phyloP scores from a whole-genome alignment of 2,888 invertebrate species.

The Apodemia zela region DNA sequence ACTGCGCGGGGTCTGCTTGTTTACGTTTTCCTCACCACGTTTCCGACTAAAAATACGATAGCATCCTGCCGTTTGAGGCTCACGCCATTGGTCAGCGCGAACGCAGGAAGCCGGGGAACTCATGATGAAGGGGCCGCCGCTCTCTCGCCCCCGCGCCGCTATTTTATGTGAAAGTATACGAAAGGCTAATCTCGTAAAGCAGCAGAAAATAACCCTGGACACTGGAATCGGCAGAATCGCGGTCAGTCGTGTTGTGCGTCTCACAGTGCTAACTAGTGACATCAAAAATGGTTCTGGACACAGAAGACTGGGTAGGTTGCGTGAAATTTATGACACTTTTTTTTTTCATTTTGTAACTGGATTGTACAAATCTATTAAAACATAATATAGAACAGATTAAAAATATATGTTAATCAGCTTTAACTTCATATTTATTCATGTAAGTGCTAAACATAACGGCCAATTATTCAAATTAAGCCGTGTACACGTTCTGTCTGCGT shows the following conservation, averaged over 20 bases:
- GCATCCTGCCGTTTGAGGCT: conserved; percentile 77
- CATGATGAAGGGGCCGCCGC: conserved; percentile 46
- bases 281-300: conserved; percentile 76
- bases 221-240: conserved; percentile 66
- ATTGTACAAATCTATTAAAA: too few species aligned
- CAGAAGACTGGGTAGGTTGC: conserved; percentile 75
- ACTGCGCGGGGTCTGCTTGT: conserved; percentile 60
- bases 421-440: too few species aligned
- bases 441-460: neutral
- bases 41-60: conserved; percentile 75
- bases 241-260: conserved; percentile 79
- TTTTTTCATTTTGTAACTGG: neutral
- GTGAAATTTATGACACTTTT: conserved; percentile 24
- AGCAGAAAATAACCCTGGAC: conserved; percentile 78
- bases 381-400: too few species aligned
- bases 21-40: conserved; percentile 77
- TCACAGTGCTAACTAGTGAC: conserved; percentile 78
- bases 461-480: neutral
- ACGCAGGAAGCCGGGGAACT: conserved; percentile 68
- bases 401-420: too few species aligned
- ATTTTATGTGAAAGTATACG: conserved; percentile 66
- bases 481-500: conserved; percentile 5
- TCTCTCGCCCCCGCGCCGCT: conserved; percentile 43
- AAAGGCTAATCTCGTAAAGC: conserved; percentile 62
- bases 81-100: conserved; percentile 66